Conservation (phyloP, 2,888 invertebrate species). For the Julus scandinavius region DNA sequence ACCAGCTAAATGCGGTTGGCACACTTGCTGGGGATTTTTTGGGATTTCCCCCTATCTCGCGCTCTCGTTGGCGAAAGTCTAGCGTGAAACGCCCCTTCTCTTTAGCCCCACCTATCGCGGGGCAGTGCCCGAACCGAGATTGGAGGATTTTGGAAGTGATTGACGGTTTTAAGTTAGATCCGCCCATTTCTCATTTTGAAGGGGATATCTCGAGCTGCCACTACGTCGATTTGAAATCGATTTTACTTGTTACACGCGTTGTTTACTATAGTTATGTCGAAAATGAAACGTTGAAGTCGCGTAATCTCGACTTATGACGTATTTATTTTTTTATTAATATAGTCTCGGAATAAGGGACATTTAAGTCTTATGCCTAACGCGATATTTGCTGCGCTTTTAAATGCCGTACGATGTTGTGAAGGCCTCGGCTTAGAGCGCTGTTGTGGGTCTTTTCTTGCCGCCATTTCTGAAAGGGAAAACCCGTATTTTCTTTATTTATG, state of each 20-base stretch:
- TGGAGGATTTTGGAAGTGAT: background rate
- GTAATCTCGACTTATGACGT: too few relatives aligned
- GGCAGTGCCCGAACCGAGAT: background rate
- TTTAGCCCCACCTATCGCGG: background rate
- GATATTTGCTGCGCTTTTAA: too few relatives aligned
- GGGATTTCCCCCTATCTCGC: background rate
- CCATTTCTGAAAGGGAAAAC: background rate
- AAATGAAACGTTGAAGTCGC: too few relatives aligned
- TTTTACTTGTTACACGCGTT: too few relatives aligned
- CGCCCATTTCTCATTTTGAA: background rate
- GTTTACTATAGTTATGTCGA: too few relatives aligned
- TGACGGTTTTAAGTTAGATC: background rate
- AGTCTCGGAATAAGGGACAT: too few relatives aligned
- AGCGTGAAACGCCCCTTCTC: background rate
- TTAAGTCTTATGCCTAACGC: too few relatives aligned
- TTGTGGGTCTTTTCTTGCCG: background rate
- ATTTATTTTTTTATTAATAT: too few relatives aligned
- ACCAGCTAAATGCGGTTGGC: background rate
- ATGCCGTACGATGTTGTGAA: background rate
- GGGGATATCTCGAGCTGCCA: background rate
- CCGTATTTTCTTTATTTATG: too few relatives aligned
- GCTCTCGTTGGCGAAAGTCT: background rate
- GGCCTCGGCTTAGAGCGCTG: background rate
- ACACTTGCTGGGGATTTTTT: background rate
- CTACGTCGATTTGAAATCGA: too few relatives aligned